Evolutionary conservation across 1,140 invertebrate genomes (phyloP).

Genomic region (Panagrolaimus sp.): DNA sequence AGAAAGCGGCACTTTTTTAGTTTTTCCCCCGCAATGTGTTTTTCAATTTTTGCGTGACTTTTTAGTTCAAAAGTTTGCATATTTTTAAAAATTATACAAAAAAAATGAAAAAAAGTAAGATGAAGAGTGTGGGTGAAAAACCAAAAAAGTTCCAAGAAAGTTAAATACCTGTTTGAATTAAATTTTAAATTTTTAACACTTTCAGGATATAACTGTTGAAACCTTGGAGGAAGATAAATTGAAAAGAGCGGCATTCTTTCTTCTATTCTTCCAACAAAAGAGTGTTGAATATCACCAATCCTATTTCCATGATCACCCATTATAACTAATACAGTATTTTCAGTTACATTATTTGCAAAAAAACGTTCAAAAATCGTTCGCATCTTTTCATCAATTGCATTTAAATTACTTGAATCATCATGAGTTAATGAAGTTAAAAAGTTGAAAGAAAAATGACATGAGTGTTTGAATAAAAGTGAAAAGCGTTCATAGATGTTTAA

Average conservation of each 20-base stretch:
- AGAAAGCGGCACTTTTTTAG: too few species aligned
- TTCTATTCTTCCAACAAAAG: conserved; percentile 50
- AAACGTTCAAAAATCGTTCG: conserved; percentile 28
- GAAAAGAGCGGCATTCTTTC: conserved; percentile 53
- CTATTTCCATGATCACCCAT: conserved; percentile 60
- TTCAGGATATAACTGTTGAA: conserved; percentile 31
- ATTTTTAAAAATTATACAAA: too few species aligned
- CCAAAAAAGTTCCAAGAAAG: too few species aligned
- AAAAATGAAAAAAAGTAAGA: too few species aligned
- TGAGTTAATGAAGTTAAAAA: conserved; percentile 47
- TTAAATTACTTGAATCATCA: conserved; percentile 35
- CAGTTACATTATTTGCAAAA: conserved; percentile 38
- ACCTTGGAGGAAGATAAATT: conserved; percentile 38
- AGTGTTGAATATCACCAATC: conserved; percentile 39
- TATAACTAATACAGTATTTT: conserved; percentile 59
- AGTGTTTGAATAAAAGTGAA: conserved; percentile 28
- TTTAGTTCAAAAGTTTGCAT: too few species aligned
- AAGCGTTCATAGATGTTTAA: conserved; percentile 10
- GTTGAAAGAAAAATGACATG: conserved; percentile 52
- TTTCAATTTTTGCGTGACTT: too few species aligned
- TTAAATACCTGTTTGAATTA: conserved; percentile 32
- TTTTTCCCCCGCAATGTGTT: too few species aligned
- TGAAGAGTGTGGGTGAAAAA: too few species aligned
- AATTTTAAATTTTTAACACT: conserved; percentile 27
- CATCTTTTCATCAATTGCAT: conserved; percentile 27